Conservation (phyloP, 2,797 vertebrate species). For the Eupleurogrammus muticus region DNA sequence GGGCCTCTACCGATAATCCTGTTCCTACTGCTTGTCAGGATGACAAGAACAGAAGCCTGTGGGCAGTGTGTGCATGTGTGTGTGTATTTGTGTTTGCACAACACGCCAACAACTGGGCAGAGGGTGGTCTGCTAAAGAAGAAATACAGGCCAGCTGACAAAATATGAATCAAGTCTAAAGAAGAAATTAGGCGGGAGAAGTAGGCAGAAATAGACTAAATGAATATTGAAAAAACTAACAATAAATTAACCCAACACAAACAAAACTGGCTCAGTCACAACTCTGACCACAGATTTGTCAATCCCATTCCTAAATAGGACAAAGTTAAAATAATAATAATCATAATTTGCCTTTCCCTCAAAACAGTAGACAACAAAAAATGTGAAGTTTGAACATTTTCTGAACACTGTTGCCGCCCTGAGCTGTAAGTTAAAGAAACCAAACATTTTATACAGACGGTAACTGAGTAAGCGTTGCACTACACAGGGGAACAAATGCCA, state of each 20-base stretch:
- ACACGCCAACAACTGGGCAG: slow-evolving; percentile 17
- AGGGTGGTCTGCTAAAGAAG: slow-evolving; percentile 25
- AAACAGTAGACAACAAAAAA: slow-evolving; percentile 8
- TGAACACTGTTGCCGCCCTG: too few relatives aligned
- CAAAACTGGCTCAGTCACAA: slow-evolving; percentile 10
- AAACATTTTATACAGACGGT: too few relatives aligned
- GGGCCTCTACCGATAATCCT: slow-evolving; percentile 65
- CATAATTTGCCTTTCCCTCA: background rate
- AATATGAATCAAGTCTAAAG: background rate
- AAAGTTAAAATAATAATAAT: background rate
- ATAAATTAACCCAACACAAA: background rate
- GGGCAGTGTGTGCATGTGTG: slow-evolving; percentile 32
- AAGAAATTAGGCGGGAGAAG: background rate
- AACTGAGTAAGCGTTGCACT: too few relatives aligned
- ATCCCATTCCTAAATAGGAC: background rate
- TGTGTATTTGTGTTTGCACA: slow-evolving; percentile 9
- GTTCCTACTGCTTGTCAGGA: slow-evolving; percentile 73
- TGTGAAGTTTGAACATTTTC: too few relatives aligned
- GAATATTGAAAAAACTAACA: background rate
- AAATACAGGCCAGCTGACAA: slow-evolving; percentile 22
- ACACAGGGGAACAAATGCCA: background rate
- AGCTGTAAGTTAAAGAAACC: too few relatives aligned
- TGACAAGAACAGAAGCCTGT: slow-evolving; percentile 63
- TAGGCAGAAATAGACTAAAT: background rate
- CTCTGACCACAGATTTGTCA: background rate